These are phyloP conservation scores for Ibidorhyncha struthersii DNA, from an alignment of 2,113 vertebrate genomes.

Conservation along the genomic window DNA sequence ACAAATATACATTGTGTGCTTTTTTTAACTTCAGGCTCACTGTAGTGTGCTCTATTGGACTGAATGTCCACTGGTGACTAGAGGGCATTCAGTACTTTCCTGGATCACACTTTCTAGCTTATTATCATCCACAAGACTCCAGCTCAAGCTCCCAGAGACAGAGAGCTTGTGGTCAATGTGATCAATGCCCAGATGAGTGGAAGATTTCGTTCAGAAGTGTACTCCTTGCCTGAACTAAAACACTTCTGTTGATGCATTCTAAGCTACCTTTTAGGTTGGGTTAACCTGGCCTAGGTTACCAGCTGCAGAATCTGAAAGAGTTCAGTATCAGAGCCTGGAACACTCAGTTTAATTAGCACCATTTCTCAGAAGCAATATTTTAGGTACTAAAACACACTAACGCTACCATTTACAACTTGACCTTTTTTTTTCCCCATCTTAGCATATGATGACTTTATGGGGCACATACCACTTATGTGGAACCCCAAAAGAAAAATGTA, in stretches of 20 bases:
- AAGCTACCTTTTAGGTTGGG: background rate
- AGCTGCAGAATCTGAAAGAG: background rate
- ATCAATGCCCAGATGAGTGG: background rate
- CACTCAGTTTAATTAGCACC: background rate
- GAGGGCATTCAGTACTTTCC: background rate
- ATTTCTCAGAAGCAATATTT: background rate
- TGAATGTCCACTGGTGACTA: background rate
- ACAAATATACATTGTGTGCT: fast-evolving
- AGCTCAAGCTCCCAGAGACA: background rate
- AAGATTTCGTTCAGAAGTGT: background rate
- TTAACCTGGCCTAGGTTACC: background rate
- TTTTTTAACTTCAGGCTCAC: background rate
- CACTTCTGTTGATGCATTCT: background rate
- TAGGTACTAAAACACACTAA: background rate
- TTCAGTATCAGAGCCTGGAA: background rate
- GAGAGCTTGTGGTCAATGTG: background rate
- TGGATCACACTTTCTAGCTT: background rate
- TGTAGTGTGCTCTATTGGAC: background rate
- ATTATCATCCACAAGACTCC: background rate
- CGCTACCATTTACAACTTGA: background rate
- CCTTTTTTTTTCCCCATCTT: background rate
- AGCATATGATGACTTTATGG: background rate
- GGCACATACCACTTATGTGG: background rate
- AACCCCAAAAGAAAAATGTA: background rate
- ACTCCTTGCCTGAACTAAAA: background rate